Conservation (phyloP, 2,113 vertebrate genomes). For the Cariama cristata region DNA sequence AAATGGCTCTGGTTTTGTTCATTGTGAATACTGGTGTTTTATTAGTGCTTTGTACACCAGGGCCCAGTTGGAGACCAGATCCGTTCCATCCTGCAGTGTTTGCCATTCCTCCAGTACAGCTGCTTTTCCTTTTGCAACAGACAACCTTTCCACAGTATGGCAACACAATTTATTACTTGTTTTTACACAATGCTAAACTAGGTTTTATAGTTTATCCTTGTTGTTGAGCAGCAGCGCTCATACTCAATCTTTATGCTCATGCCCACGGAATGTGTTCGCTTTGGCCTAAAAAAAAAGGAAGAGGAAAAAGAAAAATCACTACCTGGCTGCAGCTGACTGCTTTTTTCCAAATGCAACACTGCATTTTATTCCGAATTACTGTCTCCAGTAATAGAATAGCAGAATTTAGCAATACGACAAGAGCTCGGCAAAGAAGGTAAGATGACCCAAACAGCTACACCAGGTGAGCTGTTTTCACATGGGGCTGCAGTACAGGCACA, state of each 20-base stretch:
- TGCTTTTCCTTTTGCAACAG: neutral
- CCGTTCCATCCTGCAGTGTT: neutral
- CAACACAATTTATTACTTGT: slow-evolving; percentile 9
- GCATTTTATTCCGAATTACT: neutral
- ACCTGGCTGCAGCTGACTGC: accelerated
- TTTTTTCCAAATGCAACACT: too few species aligned
- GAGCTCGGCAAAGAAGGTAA: too few species aligned
- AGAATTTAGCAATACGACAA: accelerated
- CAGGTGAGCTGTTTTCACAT: accelerated
- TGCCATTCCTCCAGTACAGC: neutral
- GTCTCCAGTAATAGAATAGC: accelerated
- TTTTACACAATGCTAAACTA: neutral
- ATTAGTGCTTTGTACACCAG: neutral
- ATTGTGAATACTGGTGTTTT: neutral
- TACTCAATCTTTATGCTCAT: neutral
- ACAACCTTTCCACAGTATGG: neutral
- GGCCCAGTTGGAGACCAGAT: neutral
- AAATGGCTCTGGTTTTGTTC: accelerated
- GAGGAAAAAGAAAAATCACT: neutral
- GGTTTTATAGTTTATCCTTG: neutral
- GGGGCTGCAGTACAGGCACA: neutral
- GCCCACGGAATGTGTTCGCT: slow-evolving; percentile 47
- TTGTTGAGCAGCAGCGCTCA: neutral
- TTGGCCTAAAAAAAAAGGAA: slow-evolving; percentile 46
- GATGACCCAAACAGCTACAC: accelerated